phyloP scores from a whole-genome alignment of 2,888 invertebrate genomes.

The Oxytorus armatus region DNA sequence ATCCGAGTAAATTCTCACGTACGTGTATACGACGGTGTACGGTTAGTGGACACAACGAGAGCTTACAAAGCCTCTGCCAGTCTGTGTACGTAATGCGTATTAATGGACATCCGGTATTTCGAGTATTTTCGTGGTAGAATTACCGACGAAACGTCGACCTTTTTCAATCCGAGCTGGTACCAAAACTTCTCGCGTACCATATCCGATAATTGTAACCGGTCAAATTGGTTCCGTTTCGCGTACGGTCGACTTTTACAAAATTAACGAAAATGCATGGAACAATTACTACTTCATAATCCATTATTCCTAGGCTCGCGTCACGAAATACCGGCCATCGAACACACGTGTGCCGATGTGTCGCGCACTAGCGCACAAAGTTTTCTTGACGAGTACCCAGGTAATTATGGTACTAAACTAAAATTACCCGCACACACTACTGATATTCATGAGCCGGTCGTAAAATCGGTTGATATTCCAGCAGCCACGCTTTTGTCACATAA shows the following conservation, averaged over 20 bases:
- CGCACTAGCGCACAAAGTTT: no score
- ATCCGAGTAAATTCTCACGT: conserved; percentile 24
- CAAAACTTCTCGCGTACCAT: background rate
- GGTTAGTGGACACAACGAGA: background rate
- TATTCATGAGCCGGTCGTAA: background rate
- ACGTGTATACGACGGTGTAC: background rate
- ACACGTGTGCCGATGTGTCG: no score
- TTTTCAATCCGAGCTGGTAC: background rate
- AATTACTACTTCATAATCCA: no score
- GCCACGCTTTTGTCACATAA: background rate
- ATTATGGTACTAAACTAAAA: no score
- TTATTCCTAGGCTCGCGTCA: no score
- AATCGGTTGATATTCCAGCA: background rate
- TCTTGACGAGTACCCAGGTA: no score
- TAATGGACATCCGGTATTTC: conserved; percentile 82
- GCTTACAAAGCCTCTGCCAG: conserved; percentile 40
- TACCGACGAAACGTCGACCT: conserved; percentile 51
- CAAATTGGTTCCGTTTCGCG: no score
- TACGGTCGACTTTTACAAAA: no score
- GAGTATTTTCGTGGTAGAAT: conserved; percentile 77
- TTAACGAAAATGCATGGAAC: no score
- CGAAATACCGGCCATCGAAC: no score
- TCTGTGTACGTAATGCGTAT: conserved; percentile 69
- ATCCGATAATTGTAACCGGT: no score
- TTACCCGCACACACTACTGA: no score